Evolutionary conservation across 2,113 vertebrate species (phyloP).

Genomic region (Tinamus guttatus): DNA sequence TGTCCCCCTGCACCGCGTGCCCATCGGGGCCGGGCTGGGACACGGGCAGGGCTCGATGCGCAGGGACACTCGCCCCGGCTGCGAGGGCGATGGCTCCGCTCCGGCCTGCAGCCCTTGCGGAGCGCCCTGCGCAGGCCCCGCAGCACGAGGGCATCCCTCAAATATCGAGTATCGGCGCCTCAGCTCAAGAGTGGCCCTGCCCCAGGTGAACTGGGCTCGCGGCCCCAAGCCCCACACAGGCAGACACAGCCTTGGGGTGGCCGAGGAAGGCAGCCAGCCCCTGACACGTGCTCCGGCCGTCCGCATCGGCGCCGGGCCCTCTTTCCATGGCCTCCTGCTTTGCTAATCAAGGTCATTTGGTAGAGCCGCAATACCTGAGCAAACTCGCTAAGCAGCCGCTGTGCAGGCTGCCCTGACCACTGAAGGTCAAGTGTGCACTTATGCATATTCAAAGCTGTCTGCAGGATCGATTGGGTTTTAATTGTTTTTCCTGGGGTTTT

Average conservation of each 20-base stretch:
- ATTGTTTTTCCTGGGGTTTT: conserved; percentile 99
- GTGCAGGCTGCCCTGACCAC: conserved; percentile 74
- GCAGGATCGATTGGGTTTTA: conserved; percentile 97
- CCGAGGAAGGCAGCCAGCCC: rapidly evolving
- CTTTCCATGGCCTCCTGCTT: not conserved
- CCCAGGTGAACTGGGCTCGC: not conserved
- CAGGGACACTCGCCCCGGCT: too few relatives aligned
- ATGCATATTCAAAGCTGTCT: conserved; percentile 97
- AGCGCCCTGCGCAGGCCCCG: not conserved
- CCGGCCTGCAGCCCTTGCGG: too few relatives aligned
- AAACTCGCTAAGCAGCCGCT: conserved; percentile 70
- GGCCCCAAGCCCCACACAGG: not conserved
- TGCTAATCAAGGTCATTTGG: conserved; percentile 63
- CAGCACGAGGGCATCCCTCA: too few relatives aligned
- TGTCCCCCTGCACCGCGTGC: too few relatives aligned
- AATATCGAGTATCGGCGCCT: too few relatives aligned
- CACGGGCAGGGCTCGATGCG: too few relatives aligned
- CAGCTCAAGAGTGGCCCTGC: too few relatives aligned
- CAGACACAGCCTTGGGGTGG: not conserved
- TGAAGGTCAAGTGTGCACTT: conserved; percentile 99
- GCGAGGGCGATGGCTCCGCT: too few relatives aligned
- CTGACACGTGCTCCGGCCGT: not conserved
- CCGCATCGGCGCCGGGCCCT: not conserved
- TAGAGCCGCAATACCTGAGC: conserved; percentile 63
- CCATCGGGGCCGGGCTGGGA: too few relatives aligned